Base-by-base conservation (phyloP, 2,797 vertebrate species). In the Lerista edwardsae region DNA sequence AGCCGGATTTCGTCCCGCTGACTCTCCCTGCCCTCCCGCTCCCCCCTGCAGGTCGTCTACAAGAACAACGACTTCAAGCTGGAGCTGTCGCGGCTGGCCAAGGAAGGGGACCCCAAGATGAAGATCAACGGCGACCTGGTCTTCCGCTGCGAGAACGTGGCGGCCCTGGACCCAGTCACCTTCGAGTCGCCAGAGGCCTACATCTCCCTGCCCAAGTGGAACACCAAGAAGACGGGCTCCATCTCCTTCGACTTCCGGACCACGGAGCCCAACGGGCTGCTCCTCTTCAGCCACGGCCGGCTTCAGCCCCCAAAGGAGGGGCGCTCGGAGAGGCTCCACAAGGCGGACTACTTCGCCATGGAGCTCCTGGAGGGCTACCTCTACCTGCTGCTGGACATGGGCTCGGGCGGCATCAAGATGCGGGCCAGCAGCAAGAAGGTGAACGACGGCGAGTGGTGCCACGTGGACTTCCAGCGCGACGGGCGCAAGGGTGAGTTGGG, bases 51-150 rank as follows among this genome's bases (percentile, higher is more conserved):
- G 98, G 98, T 99, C 90, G 97, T 99, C 87, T 99, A 99, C 94
- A 99, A 98, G 96, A 99, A 99, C 96, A 99, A 98, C 55, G 98
- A 99, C 96, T 98, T 99, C 94, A 97, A 97, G 93, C 96, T 99
- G 95, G 98, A 98, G 77, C 96, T 99, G 69, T 99, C 98, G 25
- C 97, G 96, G 19, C 96, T 99, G 93, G 98, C 98, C 11, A 97
- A 98, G 83, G 97, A 97, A 87, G 96, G 95, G 0, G 97, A 98
- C 95, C 95, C 97, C 34, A 97, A 96, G 94, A 97, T 99, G 96
- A 97, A 97, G 86, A 94, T 98, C 90, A 97, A 98, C 79, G 98
- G 98, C 4, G 97, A 98, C 83, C 93, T 99, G 93, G 95, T 96
- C 69, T 99, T 98, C 96, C 97, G 97, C 91, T 99, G 98, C 15